These are phyloP conservation scores for Plodia interpunctella DNA, from an alignment of 1,140 invertebrate species.

Conservation along the genomic window DNA sequence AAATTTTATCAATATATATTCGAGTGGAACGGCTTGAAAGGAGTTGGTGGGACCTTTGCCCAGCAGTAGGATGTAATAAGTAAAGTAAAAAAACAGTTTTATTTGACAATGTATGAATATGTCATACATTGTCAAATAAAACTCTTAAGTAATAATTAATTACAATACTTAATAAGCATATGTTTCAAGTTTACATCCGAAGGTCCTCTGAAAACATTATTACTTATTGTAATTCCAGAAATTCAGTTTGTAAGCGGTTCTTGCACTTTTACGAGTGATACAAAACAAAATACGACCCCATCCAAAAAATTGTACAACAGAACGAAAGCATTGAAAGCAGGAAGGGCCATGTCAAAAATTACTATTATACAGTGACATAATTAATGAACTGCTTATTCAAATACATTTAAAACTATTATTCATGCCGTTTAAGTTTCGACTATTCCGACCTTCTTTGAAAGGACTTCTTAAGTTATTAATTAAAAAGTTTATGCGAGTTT, in stretches of 20 bases:
- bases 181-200: too few species aligned
- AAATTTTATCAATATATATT: too few species aligned
- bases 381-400: slow-evolving; percentile 76
- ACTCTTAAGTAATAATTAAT: too few species aligned
- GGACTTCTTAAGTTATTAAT: slow-evolving; percentile 63
- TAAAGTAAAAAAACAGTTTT: too few species aligned
- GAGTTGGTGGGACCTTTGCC: too few species aligned
- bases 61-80: too few species aligned
- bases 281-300: slow-evolving; percentile 32
- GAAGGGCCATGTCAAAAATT: slow-evolving; percentile 73
- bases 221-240: not conserved
- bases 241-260: not conserved
- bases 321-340: slow-evolving; percentile 63
- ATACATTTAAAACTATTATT: slow-evolving; percentile 77
- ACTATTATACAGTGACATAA: slow-evolving; percentile 70
- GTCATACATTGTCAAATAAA: too few species aligned
- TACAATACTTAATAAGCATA: too few species aligned
- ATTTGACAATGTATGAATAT: too few species aligned
- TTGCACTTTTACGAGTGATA: slow-evolving; percentile 1
- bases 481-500: slow-evolving; percentile 68
- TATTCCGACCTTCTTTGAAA: slow-evolving; percentile 67
- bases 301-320: slow-evolving; percentile 63
- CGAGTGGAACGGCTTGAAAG: too few species aligned
- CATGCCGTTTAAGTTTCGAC: slow-evolving; percentile 73
- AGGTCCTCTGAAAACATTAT: too few species aligned